Evolutionary conservation across 92 coral and sea anemone genomes (phyloP).

Genomic region (Phymanthus crucifer): DNA sequence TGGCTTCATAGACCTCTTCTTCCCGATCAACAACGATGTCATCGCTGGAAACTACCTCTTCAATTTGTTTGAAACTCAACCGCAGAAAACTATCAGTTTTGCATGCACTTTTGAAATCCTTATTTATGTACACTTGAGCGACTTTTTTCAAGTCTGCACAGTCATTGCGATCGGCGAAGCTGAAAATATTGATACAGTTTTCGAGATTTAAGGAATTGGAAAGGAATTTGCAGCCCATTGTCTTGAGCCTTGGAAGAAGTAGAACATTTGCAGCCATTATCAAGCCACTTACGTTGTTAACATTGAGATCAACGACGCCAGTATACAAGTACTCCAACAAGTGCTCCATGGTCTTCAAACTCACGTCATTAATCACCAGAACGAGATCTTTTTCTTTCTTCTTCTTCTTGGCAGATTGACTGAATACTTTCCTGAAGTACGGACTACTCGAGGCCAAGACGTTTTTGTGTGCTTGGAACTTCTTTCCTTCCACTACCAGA

Average conservation of each 20-base stretch:
- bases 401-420: conserved; percentile 15
- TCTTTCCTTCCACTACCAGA: conserved; percentile 24
- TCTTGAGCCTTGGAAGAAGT: conserved; percentile 32
- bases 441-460: conserved; percentile 39
- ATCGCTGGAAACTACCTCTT: conserved; percentile 28
- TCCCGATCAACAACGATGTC: conserved; percentile 35
- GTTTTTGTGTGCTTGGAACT: conserved; percentile 33
- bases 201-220: conserved; percentile 20
- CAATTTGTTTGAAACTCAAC: conserved; percentile 16
- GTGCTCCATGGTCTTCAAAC: conserved; percentile 20
- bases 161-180: conserved; percentile 33
- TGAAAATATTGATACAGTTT: conserved; percentile 35
- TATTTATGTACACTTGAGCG: conserved; percentile 26
- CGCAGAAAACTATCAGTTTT: conserved; percentile 24
- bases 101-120: conserved; percentile 14
- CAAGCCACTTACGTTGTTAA: conserved; percentile 18
- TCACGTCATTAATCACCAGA: conserved; percentile 11
- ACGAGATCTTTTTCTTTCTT: conserved; percentile 15
- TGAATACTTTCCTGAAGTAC: conserved; percentile 27
- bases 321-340: conserved; percentile 36
- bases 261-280: conserved; percentile 26
- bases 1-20: conserved; percentile 46
- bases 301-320: conserved; percentile 20
- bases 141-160: conserved; percentile 15
- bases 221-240: conserved; percentile 33